Base-by-base conservation (phyloP, 2,888 invertebrate genomes). In the Oligia fasciuncula region DNA sequence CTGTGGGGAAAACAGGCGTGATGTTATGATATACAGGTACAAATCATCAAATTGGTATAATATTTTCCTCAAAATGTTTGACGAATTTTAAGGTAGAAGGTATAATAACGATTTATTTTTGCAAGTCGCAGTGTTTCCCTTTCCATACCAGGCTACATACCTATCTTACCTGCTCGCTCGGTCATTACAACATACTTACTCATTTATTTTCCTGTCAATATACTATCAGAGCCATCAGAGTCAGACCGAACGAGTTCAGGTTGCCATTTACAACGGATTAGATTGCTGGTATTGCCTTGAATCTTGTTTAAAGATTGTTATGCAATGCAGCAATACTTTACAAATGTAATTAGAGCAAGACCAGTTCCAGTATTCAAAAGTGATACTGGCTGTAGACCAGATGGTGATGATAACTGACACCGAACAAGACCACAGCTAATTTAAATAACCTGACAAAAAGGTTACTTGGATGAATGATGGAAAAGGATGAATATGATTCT, bases 261-360 rank as follows among this genome's bases (percentile, higher is more conserved):
- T 85, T 77, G 80, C 70, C 85, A 85, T 83, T 83, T 73, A 66
- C 60, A 76, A 63, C 51, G 63, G 68, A 83, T 83, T 83, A 85
- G 81, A 83, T 71, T 60, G 68, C 80, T 62, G 46, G 62, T 69
- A 17, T 73, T 70, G 70, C 75, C 70, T 87, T 83, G 81, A 83
- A 66, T 80, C 62, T 76, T 70, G 65, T 66, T 76, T 77, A 57
- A 69, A 79, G 71, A 73, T 68, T 77, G 77, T 81, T 81, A 83
- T 77, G 81, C 81, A 87, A 87, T 46, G 51, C 43, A 66, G 71
- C 40, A 67, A 86, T 75, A 73, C 76, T 74, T 77, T 51, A 77
- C 43, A 65, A 77, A 66, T 57, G 66, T 35, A 72, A 77, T 74
- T n/a, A 62, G 35, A 68, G 11, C 35, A 43, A 70, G 57, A 80